Evolutionary conservation across 2,113 vertebrate genomes (phyloP).

Genomic region (Channa maculata): DNA sequence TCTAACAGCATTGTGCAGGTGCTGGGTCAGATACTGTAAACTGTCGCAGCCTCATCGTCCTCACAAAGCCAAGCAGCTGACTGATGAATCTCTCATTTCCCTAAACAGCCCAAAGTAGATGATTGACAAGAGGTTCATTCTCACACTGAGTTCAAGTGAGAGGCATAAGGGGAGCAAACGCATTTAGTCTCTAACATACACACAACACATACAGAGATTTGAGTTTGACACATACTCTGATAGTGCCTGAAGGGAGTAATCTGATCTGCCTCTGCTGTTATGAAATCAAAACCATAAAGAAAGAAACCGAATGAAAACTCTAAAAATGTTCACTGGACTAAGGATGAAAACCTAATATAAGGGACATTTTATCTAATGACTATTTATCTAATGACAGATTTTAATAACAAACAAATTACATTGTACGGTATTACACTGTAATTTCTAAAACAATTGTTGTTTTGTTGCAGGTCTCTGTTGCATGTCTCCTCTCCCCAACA

Average conservation of each 20-base stretch:
- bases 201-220: constrained; percentile 44
- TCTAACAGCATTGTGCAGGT: constrained; percentile 68
- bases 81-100: constrained; percentile 73
- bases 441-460: background rate
- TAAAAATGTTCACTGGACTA: background rate
- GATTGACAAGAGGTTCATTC: constrained; percentile 78
- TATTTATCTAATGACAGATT: background rate
- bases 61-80: constrained; percentile 49
- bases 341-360: no score
- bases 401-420: background rate
- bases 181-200: constrained; percentile 61
- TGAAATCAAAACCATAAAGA: constrained; percentile 10
- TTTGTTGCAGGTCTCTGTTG: background rate
- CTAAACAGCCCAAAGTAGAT: constrained; percentile 73
- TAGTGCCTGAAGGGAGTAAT: constrained; percentile 58
- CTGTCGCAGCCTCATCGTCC: constrained; percentile 32
- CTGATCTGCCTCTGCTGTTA: constrained; percentile 42
- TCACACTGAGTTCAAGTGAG: constrained; percentile 75
- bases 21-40: constrained; percentile 66
- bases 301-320: background rate
- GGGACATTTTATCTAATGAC: no score
- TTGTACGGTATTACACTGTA: background rate
- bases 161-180: constrained; percentile 75
- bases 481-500: background rate
- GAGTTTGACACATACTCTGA: constrained; percentile 41